Base-by-base conservation (phyloP, 1,140 invertebrate genomes). In the honey bee (Apis mellifera) region DNA sequence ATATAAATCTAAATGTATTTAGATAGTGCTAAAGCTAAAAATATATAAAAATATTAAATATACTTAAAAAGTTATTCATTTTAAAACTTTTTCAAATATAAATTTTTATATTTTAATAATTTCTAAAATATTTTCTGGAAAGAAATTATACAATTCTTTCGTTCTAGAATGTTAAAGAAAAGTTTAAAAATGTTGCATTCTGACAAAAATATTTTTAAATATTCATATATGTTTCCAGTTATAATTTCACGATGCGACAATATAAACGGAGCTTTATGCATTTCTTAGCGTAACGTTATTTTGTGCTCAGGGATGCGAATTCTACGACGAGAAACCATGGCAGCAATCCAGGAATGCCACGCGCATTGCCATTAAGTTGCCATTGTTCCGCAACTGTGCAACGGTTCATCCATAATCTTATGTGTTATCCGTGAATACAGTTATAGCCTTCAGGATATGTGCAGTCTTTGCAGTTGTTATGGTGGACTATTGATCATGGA, bases 321-420 rank as follows among this genome's bases (percentile, higher is more conserved):
- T 42, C 59, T 62, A 69, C n/a, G 50, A 50, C 69, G 21, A 23
- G 62, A 60, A 19, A 64, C 84, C 84, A 84, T 62, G 81, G 89
- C 82, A 62, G 66, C 78, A 69, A 66, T 74, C 42, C 60, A 60
- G 42, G 57, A 72, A 64, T 65, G 42, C 21, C 78, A 54, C 71
- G 62, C 54, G 79, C 64, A 82, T 84, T 86, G 89, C 87, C 85
- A 89, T 91, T 90, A 91, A 91, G 82, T 84, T 86, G 87, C 72
- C 89, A 91, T 91, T 91, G 88, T 91, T 91, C 86, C 86, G 89
- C 89, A 88, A 90, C 87, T 82, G 84, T 83, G 82, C 90, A 91
- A 91, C 89, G 89, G 90, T 89, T 90, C 90, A 91, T 91, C 85
- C 89, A 91, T 90, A 88, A 87, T 88, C 83, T 87, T 90, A 85